phyloP scores from a whole-genome alignment of 2,888 invertebrate genomes.

The Agrotis segetum region DNA sequence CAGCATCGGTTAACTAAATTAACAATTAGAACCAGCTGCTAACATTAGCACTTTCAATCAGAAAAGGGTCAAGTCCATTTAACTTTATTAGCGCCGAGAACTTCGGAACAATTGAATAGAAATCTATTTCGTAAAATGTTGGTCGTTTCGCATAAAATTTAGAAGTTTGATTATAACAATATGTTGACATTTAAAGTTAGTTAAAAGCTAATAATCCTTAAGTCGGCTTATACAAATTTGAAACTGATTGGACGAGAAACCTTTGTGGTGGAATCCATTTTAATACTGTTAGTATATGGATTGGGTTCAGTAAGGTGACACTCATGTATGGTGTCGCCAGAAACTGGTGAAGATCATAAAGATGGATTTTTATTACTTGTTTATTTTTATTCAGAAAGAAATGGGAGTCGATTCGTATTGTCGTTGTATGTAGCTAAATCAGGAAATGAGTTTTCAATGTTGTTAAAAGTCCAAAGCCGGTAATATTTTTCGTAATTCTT shows the following conservation, averaged over 20 bases:
- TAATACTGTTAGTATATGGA: conserved; percentile 78
- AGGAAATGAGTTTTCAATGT: neutral
- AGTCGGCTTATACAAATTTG: conserved; percentile 61
- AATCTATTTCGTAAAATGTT: conserved; percentile 24
- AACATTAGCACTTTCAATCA: conserved; percentile 40
- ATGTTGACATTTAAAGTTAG: conserved; percentile 39
- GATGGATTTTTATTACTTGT: conserved; percentile 7
- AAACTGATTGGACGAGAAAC: conserved; percentile 72
- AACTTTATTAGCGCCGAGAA: conserved; percentile 20
- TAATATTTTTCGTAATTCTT: too few relatives aligned
- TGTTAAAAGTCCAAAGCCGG: too few relatives aligned
- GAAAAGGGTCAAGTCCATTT: conserved; percentile 50
- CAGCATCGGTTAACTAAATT: conserved; percentile 27
- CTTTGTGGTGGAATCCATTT: conserved; percentile 76
- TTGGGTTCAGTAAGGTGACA: conserved; percentile 63
- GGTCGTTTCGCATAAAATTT: neutral
- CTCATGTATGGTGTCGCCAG: conserved; percentile 27
- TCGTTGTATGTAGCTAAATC: neutral
- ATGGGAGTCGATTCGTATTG: neutral
- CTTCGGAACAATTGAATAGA: conserved; percentile 29
- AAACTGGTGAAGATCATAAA: conserved; percentile 20
- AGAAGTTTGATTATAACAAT: neutral
- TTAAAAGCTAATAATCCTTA: conserved; percentile 49
- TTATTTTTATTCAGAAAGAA: conserved; percentile 16
- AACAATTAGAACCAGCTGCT: conserved; percentile 49